phyloP scores from a whole-genome alignment of 2,888 invertebrate species.

The Aelia acuminata region DNA sequence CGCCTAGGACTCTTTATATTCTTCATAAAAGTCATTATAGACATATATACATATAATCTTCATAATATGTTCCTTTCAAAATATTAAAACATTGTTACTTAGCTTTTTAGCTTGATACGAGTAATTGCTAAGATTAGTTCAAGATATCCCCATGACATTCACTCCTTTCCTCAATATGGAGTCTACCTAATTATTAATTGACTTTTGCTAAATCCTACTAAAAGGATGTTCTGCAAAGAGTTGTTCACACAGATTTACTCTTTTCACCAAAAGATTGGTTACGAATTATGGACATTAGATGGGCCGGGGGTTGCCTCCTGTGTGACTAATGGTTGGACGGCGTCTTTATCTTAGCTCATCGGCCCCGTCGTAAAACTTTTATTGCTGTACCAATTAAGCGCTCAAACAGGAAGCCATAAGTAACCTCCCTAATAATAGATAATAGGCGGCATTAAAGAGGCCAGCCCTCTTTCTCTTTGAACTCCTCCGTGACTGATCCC shows the following conservation, averaged over 20 bases:
- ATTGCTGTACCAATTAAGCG: slow-evolving; percentile 28
- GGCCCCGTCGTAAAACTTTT: slow-evolving; percentile 9
- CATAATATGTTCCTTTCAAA: no score
- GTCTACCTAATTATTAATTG: not conserved
- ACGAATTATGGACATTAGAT: not conserved
- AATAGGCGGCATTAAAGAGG: slow-evolving; percentile 4
- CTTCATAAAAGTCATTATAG: no score
- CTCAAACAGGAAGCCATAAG: slow-evolving; percentile 6
- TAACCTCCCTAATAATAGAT: slow-evolving; percentile 10
- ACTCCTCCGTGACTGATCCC: not conserved
- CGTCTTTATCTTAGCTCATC: slow-evolving; percentile 16
- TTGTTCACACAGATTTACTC: no score
- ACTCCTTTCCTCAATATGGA: not conserved
- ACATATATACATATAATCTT: no score
- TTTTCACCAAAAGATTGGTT: no score
- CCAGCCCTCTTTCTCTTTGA: not conserved
- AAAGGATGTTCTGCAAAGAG: no score
- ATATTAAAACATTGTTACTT: no score
- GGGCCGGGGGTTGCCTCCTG: not conserved
- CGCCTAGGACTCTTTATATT: no score
- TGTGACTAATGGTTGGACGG: slow-evolving; percentile 7
- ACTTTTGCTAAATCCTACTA: no score
- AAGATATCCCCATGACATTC: not conserved
- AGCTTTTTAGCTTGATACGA: no score
- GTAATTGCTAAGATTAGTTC: not conserved